Evolutionary conservation across 1,140 invertebrate species (phyloP).

Genomic region (Octopus sinensis): DNA sequence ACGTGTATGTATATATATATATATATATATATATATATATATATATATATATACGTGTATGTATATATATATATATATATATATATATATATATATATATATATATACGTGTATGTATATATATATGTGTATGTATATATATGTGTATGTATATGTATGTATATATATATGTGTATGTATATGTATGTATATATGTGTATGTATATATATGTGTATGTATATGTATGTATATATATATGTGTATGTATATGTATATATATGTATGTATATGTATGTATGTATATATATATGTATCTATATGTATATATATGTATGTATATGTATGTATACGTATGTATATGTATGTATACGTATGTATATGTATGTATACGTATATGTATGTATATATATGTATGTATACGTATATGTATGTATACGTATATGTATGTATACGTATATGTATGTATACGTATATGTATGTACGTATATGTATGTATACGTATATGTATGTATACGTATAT

Average conservation of each 20-base stretch:
- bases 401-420: not conserved
- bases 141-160: too few relatives aligned
- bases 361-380: not conserved
- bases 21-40: not conserved
- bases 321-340: not conserved
- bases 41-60: not conserved
- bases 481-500: not conserved
- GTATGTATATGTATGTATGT: too few relatives aligned
- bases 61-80: not conserved
- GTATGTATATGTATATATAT: too few relatives aligned
- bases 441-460: not conserved
- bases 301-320: too few relatives aligned
- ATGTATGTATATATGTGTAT: not conserved
- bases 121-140: too few relatives aligned
- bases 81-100: not conserved
- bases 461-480: not conserved
- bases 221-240: not conserved
- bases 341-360: not conserved
- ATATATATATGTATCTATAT: not conserved
- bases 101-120: not conserved
- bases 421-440: not conserved
- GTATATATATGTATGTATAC: not conserved
- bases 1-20: too few relatives aligned
- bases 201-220: too few relatives aligned
- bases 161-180: not conserved